phyloP scores from a whole-genome alignment of 2,113 vertebrate genomes.

The Phaethornis superciliosus region DNA sequence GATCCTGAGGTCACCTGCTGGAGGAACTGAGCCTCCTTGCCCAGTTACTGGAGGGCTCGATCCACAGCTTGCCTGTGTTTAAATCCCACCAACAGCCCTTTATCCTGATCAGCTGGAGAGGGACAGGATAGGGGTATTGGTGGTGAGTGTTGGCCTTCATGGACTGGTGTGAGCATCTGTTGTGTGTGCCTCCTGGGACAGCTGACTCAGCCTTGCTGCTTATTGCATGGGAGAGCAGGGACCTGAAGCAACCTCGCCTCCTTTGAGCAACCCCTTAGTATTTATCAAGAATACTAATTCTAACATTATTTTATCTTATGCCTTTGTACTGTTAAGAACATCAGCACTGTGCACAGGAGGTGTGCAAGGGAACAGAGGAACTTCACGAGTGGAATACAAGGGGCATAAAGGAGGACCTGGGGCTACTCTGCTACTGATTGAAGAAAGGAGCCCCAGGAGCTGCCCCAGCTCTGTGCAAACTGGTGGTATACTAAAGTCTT shows the following conservation, averaged over 20 bases:
- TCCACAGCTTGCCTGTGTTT: background rate
- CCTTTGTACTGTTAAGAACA: background rate
- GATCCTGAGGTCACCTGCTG: background rate
- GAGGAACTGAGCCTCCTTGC: background rate
- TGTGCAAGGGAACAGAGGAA: background rate
- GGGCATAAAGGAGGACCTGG: too few species aligned
- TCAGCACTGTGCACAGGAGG: accelerated
- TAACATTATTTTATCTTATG: background rate
- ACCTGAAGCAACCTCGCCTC: background rate
- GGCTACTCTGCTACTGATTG: background rate
- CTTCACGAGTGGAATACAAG: accelerated
- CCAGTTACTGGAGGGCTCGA: too few species aligned
- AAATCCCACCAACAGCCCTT: accelerated
- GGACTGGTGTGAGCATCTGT: accelerated
- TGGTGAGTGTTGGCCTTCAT: accelerated
- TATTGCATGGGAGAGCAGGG: accelerated
- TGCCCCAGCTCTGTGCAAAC: background rate
- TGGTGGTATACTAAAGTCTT: background rate
- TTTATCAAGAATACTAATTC: too few species aligned
- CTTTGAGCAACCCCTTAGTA: accelerated
- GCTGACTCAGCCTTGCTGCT: background rate
- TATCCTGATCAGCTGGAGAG: accelerated
- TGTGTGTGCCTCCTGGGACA: accelerated
- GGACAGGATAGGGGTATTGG: accelerated
- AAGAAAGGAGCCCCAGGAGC: background rate